phyloP scores from a whole-genome alignment of 37 sponge, comb jelly and placozoan genomes.

The Theonella swinhoei region DNA sequence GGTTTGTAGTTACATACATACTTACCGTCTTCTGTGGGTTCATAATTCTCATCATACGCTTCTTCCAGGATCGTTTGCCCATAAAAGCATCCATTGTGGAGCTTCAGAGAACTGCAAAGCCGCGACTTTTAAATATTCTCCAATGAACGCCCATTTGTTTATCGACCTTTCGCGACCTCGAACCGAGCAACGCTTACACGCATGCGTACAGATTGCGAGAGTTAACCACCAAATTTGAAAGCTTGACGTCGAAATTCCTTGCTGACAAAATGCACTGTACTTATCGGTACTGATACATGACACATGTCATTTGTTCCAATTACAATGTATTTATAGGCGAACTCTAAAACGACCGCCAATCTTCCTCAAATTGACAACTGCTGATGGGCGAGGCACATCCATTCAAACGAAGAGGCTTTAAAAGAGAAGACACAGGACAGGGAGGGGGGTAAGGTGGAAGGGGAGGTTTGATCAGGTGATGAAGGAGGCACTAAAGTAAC shows the following conservation, averaged over 20 bases:
- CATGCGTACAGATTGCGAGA: conserved; percentile 7
- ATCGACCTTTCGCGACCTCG: not conserved
- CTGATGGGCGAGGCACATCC: too few relatives aligned
- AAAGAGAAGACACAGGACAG: not conserved
- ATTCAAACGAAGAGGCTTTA: not conserved
- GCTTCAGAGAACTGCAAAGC: not conserved
- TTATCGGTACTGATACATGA: too few relatives aligned
- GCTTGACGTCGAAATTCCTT: too few relatives aligned
- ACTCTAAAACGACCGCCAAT: not conserved
- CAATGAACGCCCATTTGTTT: not conserved
- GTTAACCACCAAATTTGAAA: not conserved
- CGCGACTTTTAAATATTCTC: not conserved
- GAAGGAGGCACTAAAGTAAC: not conserved
- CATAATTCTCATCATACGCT: conserved; percentile 91
- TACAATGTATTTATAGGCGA: too few relatives aligned
- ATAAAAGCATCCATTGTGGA: not conserved
- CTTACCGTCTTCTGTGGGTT: conserved; percentile 92
- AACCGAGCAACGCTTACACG: not conserved
- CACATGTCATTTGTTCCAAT: too few relatives aligned
- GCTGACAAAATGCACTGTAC: too few relatives aligned
- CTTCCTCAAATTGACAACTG: not conserved
- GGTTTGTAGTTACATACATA: too few relatives aligned
- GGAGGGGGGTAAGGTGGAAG: not conserved
- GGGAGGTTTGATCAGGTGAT: not conserved
- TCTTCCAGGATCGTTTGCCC: conserved; percentile 88